Percentiles rank a stretch among this genome's conserved stretches.
Conservation (phyloP, 2,797 vertebrate genomes). For the Podargus strigoides region DNA sequence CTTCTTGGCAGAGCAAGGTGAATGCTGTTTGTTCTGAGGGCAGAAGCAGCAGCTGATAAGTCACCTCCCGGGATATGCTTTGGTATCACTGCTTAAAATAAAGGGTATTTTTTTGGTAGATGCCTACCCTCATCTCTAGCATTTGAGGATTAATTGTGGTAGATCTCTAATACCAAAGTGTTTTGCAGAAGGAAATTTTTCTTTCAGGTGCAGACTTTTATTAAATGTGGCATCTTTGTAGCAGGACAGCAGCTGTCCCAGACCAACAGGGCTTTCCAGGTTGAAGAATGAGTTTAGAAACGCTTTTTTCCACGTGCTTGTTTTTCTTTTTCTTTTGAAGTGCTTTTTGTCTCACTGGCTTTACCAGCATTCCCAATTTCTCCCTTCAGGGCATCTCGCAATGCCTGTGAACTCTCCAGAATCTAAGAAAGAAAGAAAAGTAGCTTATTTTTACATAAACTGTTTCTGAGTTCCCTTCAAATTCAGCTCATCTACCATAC, state of each 20-base stretch:
- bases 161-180: not conserved
- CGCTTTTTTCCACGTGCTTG: not conserved
- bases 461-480: not conserved
- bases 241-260: not conserved
- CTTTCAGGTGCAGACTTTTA: no score
- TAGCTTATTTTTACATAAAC: not conserved
- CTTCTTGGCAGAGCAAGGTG: not conserved
- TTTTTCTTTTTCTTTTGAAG: constrained; percentile 29
- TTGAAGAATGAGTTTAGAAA: not conserved
- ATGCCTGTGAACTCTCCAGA: constrained; percentile 90
- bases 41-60: not conserved
- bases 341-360: constrained; percentile 68
- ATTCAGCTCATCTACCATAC: not conserved
- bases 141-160: not conserved
- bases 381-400: constrained; percentile 86
- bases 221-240: not conserved
- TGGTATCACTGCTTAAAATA: not conserved
- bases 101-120: not conserved
- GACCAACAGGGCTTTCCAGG: not conserved
- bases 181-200: constrained; percentile 1
- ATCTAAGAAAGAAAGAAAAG: constrained; percentile 75
- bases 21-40: not conserved
- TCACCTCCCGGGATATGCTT: not conserved
- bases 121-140: not conserved
- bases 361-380: constrained; percentile 84